Evolutionary conservation across 2,888 invertebrate genomes (phyloP), one percentile per base, ranked within the genome.

Genomic region (Mythimna pallens): DNA sequence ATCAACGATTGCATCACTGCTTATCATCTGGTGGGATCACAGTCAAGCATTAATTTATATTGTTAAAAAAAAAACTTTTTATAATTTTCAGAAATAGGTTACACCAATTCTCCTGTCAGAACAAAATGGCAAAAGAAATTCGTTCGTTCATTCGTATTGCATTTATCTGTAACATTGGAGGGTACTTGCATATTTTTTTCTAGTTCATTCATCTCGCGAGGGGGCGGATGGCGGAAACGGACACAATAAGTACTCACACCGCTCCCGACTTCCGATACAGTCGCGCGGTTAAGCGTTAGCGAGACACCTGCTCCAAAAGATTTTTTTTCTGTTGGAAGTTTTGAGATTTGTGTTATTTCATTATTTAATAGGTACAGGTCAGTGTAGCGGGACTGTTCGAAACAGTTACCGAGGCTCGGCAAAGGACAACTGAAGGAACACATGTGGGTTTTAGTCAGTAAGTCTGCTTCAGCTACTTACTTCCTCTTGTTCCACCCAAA

Each of bases 251-350:
- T 89, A 89, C 92, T 91, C 90, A 90, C 92, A 89, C 89, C 84
- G 88, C 82, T 87, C 85, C 76, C 76, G 85, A 71, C 90, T 95
- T 96, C 96, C 96, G 95, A 94, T 95, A 95, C 93, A 84, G 86
- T 88, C 90, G 83, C 12, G 66, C 17, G 58, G 70, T 64, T 43
- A 90, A 89, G 65, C 70, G 80, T 20, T 70, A 10, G 17, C 0
- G 9, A 70, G 73, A 83, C 80, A 84, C 81, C 85, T 84, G 85
- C 68, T 64, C 59, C 9, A 6, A 14, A 30, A 43, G 10, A n/a
- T 14, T 43, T 17, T 20, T 40, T 52, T 36, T 14, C 1, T 9
- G 0, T 50, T 47, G 14, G 1, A 10, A 7, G 6, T 40, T 68
- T 69, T 40, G 0, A 3, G 54, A 22, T 30, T 40, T 36, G 43